phyloP scores from a whole-genome alignment of 2,888 invertebrate genomes.

The Meiosimyza decipiens region DNA sequence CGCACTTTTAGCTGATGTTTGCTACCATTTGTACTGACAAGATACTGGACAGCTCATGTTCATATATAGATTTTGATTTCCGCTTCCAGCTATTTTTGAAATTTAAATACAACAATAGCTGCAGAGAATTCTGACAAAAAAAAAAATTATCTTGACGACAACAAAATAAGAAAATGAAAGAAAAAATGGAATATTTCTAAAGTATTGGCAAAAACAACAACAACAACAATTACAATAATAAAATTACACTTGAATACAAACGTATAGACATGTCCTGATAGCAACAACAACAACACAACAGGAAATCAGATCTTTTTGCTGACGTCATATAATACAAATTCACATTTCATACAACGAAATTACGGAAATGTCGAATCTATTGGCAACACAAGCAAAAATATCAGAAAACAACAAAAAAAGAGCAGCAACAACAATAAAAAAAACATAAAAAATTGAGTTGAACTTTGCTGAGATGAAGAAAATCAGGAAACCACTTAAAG shows the following conservation, averaged over 20 bases:
- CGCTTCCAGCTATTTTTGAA: slow-evolving; percentile 12
- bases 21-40: too few relatives aligned
- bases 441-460: too few relatives aligned
- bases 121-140: neutral
- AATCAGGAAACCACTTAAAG: too few relatives aligned
- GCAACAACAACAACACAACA: slow-evolving; percentile 17
- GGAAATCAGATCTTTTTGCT: slow-evolving; percentile 4
- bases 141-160: neutral
- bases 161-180: neutral
- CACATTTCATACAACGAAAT: too few relatives aligned
- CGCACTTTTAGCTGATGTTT: too few relatives aligned
- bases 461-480: too few relatives aligned
- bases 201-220: neutral
- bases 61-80: slow-evolving; percentile 8
- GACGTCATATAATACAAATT: slow-evolving; percentile 15
- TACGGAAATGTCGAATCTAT: too few relatives aligned
- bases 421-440: slow-evolving; percentile 10
- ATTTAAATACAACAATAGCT: slow-evolving; percentile 3
- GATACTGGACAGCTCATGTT: neutral
- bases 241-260: neutral
- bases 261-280: neutral
- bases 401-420: slow-evolving; percentile 7
- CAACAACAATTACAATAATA: slow-evolving; percentile 6
- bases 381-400: slow-evolving; percentile 20
- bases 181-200: neutral